Evolutionary conservation across 2,113 vertebrate genomes (phyloP), one percentile per base, ranked within the genome.

Genomic region (Anas platyrhynchos): DNA sequence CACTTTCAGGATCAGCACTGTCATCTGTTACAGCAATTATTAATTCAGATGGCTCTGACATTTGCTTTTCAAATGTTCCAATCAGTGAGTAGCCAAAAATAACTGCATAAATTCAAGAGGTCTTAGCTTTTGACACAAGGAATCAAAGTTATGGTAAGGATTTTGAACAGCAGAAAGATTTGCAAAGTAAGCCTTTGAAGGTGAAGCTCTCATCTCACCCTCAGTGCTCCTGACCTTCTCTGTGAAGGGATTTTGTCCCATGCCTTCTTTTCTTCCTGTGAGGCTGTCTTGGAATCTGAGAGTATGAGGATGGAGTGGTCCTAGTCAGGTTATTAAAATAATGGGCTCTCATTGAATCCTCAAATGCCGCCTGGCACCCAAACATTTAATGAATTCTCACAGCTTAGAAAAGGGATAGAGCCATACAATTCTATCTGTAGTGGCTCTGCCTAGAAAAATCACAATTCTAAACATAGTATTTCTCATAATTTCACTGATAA

Each of bases 261-360:
- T 48, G 46, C 46, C 46, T 48, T 48, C 46, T 48, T 48, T 50
- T 83, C 21, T 20, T 80, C 50, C 26, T 43, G 6, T 43, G 44
- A 75, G 44, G 38, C 16, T 77, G 9, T 34, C 15, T 50, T 52
- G 7, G 81, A 36, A 34, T 48, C 36, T 66, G 41, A 16, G 31
- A 78, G 20, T 46, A 72, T 13, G 26, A 43, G 16, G 36, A n/a
- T 32, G 50, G 25, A 73, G 34, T 0, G 0, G 59, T 81, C 8
- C 23, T 65, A 26, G 36, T 16, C 38, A 66, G 41, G 17, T 23
- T 68, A 26, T n/a, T 80, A 61, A 87, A 77, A 14, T 41, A 63
- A 34, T 21, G 25, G 16, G 7, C 6, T 56, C 27, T 61, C 31
- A 17, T 0, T 43, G 9, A 80, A 55, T 15, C 7, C 8, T 29